phyloP scores from a whole-genome alignment of 2,888 invertebrate species.

The Clostera curtula region DNA sequence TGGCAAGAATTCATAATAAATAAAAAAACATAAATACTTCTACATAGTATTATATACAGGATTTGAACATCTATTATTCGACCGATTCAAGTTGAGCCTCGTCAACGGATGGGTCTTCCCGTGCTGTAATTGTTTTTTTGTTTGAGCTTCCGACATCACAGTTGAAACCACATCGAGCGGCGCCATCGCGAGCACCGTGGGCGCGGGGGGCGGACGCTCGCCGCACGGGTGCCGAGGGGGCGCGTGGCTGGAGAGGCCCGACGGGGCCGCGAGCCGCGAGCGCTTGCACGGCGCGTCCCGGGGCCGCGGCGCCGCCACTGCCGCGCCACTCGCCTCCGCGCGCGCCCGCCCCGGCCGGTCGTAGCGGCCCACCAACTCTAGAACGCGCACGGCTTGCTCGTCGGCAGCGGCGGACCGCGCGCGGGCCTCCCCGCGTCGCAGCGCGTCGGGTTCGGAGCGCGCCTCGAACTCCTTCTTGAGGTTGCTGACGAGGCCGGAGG shows the following conservation, averaged over 20 bases:
- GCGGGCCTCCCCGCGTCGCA: constrained; percentile 24
- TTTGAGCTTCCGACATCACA: constrained; percentile 82
- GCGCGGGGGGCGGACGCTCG: constrained; percentile 52
- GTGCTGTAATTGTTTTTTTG: constrained; percentile 89
- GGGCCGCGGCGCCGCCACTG: constrained; percentile 32
- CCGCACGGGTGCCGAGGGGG: constrained; percentile 33
- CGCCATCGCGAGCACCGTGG: constrained; percentile 50
- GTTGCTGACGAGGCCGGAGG: constrained; percentile 86
- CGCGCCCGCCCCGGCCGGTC: constrained; percentile 58
- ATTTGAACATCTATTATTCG: constrained; percentile 82
- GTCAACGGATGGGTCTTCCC: constrained; percentile 95
- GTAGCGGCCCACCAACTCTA: constrained; percentile 84
- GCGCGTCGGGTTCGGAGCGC: constrained; percentile 39
- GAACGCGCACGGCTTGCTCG: constrained; percentile 80
- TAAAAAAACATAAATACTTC: constrained; percentile 69
- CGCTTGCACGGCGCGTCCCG: constrained; percentile 32
- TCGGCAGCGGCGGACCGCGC: constrained; percentile 67
- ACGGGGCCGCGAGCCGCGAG: constrained; percentile 33
- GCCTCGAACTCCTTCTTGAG: constrained; percentile 93
- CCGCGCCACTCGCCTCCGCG: constrained; percentile 25
- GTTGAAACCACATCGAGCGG: constrained; percentile 76
- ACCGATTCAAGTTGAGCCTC: constrained; percentile 86
- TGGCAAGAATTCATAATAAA: constrained; percentile 74
- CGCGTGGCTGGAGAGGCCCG: too few relatives aligned
- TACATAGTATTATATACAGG: constrained; percentile 94